Evolutionary conservation across 2,113 vertebrate species (phyloP).

Genomic region (Machaerirhynchus nigripectus): DNA sequence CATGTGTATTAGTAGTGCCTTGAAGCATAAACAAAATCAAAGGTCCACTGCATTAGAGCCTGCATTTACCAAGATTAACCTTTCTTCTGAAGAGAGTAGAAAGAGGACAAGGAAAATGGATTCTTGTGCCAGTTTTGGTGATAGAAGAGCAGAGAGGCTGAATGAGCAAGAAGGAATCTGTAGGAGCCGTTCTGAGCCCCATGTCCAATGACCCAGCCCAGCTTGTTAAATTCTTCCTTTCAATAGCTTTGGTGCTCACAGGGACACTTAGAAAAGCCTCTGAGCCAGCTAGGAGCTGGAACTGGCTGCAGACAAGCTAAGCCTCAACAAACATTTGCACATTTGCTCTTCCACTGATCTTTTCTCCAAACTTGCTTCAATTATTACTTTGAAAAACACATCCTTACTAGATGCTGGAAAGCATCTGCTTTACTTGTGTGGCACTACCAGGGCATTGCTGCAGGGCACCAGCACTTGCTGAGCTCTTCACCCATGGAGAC

Average conservation of each 20-base stretch:
- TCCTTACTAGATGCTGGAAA: background rate
- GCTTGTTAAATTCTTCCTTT: background rate
- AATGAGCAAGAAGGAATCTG: background rate
- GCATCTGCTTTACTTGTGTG: background rate
- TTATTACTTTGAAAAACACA: background rate
- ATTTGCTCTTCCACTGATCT: background rate
- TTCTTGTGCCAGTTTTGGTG: background rate
- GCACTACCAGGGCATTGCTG: background rate
- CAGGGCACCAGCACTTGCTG: background rate
- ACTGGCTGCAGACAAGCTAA: background rate
- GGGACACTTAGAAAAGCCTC: background rate
- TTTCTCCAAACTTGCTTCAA: background rate
- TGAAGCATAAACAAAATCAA: background rate
- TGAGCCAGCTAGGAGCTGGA: background rate
- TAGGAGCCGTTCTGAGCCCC: background rate
- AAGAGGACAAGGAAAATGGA: background rate
- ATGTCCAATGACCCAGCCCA: background rate
- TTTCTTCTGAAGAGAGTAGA: background rate
- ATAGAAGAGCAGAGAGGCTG: background rate
- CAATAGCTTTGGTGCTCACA: accelerated
- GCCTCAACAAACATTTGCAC: background rate
- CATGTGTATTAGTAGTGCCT: background rate
- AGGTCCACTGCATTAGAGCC: background rate
- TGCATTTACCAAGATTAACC: background rate
- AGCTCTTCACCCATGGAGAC: background rate